Conservation (phyloP, 2,888 invertebrate genomes). For the Cistogaster globosa region DNA sequence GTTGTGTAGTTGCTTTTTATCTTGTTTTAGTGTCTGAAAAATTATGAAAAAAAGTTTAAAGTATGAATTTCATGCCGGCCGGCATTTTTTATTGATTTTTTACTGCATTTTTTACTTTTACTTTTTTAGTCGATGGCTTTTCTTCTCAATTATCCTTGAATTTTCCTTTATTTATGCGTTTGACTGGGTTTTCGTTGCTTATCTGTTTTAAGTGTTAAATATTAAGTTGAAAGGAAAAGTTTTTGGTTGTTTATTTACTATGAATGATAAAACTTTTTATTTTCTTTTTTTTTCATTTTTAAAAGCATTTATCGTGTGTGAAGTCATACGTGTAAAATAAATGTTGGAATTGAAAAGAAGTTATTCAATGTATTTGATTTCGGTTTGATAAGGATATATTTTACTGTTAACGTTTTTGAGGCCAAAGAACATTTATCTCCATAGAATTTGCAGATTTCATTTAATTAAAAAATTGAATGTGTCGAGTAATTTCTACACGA, state of each 20-base stretch:
- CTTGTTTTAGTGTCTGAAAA: conserved; percentile 20
- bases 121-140: conserved; percentile 8
- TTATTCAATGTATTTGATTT: conserved; percentile 7
- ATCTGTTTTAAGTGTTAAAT: conserved; percentile 64
- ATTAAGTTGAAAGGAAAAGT: conserved; percentile 65
- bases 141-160: conserved; percentile 44
- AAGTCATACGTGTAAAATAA: conserved; percentile 39
- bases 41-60: background rate
- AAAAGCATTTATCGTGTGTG: conserved; percentile 20
- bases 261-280: background rate
- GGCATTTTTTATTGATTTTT: conserved; percentile 44
- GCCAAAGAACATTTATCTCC: too few relatives aligned
- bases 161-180: conserved; percentile 62
- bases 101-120: conserved; percentile 48
- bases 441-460: too few relatives aligned
- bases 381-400: too few relatives aligned
- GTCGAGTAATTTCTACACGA: too few relatives aligned
- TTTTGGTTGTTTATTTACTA: background rate
- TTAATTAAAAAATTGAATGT: too few relatives aligned
- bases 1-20: conserved; percentile 39
- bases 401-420: too few relatives aligned
- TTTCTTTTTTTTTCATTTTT: too few relatives aligned
- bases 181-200: conserved; percentile 43
- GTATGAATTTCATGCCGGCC: conserved; percentile 44
- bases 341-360: background rate